Conservation (phyloP, 2,797 vertebrate genomes). For the Uromys caudimaculatus region DNA sequence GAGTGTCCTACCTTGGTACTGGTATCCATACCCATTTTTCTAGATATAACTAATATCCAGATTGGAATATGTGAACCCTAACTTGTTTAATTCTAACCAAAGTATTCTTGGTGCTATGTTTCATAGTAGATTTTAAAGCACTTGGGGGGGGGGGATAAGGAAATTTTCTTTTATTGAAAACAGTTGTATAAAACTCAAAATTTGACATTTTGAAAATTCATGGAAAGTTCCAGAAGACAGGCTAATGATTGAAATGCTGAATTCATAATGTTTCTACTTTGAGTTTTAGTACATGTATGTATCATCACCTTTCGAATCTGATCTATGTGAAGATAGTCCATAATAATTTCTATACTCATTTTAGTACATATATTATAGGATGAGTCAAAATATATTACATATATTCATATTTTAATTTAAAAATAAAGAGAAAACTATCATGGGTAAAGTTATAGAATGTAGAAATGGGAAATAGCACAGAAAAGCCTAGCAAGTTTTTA, state of each 20-base stretch:
- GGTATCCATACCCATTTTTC: background rate
- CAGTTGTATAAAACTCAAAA: background rate
- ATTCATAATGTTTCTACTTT: background rate
- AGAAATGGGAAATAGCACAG: background rate
- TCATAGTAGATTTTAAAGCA: constrained; percentile 50
- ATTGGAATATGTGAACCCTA: constrained; percentile 43
- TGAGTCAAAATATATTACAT: background rate
- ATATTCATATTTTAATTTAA: constrained; percentile 14
- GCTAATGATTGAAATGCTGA: background rate
- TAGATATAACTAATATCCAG: background rate
- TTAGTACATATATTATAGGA: background rate
- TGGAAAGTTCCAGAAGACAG: constrained; percentile 50
- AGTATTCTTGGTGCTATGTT: constrained; percentile 21
- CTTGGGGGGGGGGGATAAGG: background rate
- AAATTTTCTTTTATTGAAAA: constrained; percentile 51
- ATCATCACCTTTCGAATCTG: constrained; percentile 6
- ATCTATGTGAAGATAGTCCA: background rate
- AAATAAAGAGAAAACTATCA: background rate
- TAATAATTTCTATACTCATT: background rate
- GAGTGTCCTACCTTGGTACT: background rate
- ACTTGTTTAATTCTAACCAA: constrained; percentile 34
- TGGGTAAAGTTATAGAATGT: background rate
- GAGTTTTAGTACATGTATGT: background rate
- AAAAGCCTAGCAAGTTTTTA: background rate
- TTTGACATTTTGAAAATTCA: constrained; percentile 62